Evolutionary conservation across 2,888 invertebrate species (phyloP), one percentile per base, ranked within the genome.

Genomic region (Eustalomyia histrio): DNA sequence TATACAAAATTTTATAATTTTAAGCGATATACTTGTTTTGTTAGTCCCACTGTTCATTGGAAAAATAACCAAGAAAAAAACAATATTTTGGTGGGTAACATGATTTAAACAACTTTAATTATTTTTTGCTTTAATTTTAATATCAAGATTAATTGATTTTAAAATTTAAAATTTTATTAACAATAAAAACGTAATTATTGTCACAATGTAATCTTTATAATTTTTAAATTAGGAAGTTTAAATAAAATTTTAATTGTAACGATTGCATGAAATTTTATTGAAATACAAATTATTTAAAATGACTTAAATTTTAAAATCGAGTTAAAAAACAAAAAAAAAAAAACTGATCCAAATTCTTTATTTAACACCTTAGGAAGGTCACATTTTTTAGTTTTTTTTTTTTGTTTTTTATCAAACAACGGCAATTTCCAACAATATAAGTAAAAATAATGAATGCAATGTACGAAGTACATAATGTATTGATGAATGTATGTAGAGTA

Each of bases 161-260:
- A 0, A 47, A 47, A 47, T n/a, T 1, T 3, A 0, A n/a, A 47
- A 47, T 1, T n/a, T 47, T 47, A n/a, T n/a, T n/a, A 47, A 47
- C 43, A 47, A 47, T 47, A 6, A 47, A 14, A 47, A n/a, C n/a
- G n/a, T 67, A 67, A 67, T 67, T 55, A 67, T 21, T 57, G 67
- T 67, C 39, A 67, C 67, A 67, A 67, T 67, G 50, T 50, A 17
- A n/a, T 7, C 29, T 24, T 64, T 33, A 12, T 16, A 6, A 6
- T 64, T 50, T 57, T 63, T 68, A 39, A 50, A 47, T 29, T 58
- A 76, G 73, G 80, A 80, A 80, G 76, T 68, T 72, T 61, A 17
- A 55, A 60, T n/a, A 18, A 21, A 8, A 52, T 55, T 67, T 39
- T 5, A 47, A 53, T 33, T 53, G 12, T 55, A 33, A 33, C 47